Base-by-base conservation (phyloP, 2,113 vertebrate genomes). In the rat (Rattus norvegicus) region DNA sequence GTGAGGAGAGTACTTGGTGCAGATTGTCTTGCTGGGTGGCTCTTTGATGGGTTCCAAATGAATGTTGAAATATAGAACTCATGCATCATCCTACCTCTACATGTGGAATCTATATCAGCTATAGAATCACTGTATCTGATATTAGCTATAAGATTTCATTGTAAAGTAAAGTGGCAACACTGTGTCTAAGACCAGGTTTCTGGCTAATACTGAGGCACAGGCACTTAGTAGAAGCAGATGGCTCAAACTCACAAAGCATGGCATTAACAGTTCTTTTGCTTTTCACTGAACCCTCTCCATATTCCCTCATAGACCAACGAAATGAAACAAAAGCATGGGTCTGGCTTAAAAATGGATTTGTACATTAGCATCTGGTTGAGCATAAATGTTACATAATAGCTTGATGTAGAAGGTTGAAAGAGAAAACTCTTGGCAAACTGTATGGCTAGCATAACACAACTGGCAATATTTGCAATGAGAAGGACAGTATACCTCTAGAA, bases 391-490 rank as follows among this genome's bases (percentile, higher is more conserved):
- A 13, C 2, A 7, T 49, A 67, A 61, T 1, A 79, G 20, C 33
- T 0, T 16, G 0, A 72, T 26, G 63, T 77, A 47, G 14, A 9
- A 28, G 94, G 3, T 6, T 20, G 17, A 13, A 89, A 93, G 4
- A 86, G 13, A 91, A 94, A 88, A 77, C 49, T 87, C 39, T 83
- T 43, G 43, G 43, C 43, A 43, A 43, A 43, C 43, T 43, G 43
- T 43, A 43, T 43, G 43, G 43, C 43, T 43, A 43, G 43, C 43
- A 90, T 54, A 47, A 92, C 61, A 39, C 56, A 69, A 56, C 33
- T 26, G 16, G 16, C 6, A 96, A 88, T 81, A 93, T 96, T 91
- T 97, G n/a, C 24, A 69, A 72, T 16, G 70, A 67, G 10, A 36
- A 88, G 2, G 13, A 91, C 36, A 61, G 0, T 39, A 69, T 92